Evolutionary conservation across 2,797 vertebrate species (phyloP), one percentile per base, ranked within the genome.

Genomic region (Macropodus opercularis): DNA sequence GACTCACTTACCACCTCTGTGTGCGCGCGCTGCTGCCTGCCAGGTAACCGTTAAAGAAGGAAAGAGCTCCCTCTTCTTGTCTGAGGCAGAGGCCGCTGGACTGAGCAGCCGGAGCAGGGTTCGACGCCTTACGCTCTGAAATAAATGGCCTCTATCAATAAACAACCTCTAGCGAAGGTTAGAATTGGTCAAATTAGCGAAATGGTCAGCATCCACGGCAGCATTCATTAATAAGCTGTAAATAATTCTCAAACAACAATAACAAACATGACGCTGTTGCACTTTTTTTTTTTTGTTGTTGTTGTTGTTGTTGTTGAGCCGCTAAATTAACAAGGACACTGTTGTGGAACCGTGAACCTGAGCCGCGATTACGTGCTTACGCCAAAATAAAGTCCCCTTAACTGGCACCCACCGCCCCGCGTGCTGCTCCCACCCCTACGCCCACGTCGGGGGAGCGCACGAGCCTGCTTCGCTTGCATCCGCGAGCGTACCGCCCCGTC

Each of bases 1-100:
- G n/a, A n/a, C n/a, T n/a, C n/a, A n/a, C n/a, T n/a, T n/a, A n/a
- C n/a, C n/a, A n/a, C n/a, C n/a, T 63, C 24, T 21, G 13, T 72
- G 10, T 69, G 32, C 27, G 47, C 55, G 51, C 54, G 22, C 63
- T 60, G 34, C 43, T 56, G 65, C 53, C 67, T 81, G 75, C 56
- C 58, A 80, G 74, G 59, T 72, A 63, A 57, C 34, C 47, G 46
- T 69, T 84, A 72, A 68, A 76, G 80, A 72, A 85, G 54, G 82
- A 81, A 80, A 88, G 80, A 80, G 90, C 87, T 88, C 85, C 86
- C 85, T 87, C 87, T 88, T 89, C 87, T 89, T 91, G 84, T 87
- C 65, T 80, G 77, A 63, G 72, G 75, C 50, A 77, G 63, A 26
- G 47, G 54, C 46, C 68, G 56, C 50, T 53, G 57, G 44, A 62